Evolutionary conservation across 2,888 invertebrate genomes (phyloP).

Genomic region (Metacarcinus magister): DNA sequence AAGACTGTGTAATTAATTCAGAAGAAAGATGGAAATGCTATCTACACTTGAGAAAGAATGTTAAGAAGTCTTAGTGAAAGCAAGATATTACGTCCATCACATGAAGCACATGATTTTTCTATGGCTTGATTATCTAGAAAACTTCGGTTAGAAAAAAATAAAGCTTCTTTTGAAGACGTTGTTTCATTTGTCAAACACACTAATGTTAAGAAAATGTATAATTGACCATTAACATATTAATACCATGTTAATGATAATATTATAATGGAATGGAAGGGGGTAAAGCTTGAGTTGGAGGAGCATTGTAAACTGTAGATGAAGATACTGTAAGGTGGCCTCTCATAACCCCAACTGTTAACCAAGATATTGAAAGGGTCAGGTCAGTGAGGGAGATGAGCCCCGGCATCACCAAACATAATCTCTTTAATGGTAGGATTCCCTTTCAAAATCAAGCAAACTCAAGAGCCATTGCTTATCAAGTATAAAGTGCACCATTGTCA

Average conservation of each 20-base stretch:
- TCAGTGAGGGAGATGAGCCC: no score
- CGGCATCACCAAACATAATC: no score
- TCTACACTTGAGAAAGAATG: not conserved
- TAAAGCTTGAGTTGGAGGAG: not conserved
- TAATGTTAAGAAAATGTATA: not conserved
- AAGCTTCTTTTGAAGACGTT: not conserved
- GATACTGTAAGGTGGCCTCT: not conserved
- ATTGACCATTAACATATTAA: not conserved
- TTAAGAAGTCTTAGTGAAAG: not conserved
- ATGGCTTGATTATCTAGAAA: not conserved
- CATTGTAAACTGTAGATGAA: not conserved
- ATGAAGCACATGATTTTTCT: not conserved
- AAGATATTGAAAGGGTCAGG: not conserved
- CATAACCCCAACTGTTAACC: not conserved
- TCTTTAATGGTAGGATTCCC: no score
- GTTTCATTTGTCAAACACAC: not conserved
- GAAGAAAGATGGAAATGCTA: not conserved
- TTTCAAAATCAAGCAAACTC: no score
- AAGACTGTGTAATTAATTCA: not conserved
- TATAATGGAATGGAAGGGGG: not conserved
- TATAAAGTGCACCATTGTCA: no score
- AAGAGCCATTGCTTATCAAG: no score
- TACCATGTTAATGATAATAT: not conserved
- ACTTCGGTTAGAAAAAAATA: not conserved
- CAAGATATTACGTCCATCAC: not conserved